These are phyloP conservation scores for Takifugu ocellatus DNA, from an alignment of 2,797 vertebrate species.

Conservation along the genomic window DNA sequence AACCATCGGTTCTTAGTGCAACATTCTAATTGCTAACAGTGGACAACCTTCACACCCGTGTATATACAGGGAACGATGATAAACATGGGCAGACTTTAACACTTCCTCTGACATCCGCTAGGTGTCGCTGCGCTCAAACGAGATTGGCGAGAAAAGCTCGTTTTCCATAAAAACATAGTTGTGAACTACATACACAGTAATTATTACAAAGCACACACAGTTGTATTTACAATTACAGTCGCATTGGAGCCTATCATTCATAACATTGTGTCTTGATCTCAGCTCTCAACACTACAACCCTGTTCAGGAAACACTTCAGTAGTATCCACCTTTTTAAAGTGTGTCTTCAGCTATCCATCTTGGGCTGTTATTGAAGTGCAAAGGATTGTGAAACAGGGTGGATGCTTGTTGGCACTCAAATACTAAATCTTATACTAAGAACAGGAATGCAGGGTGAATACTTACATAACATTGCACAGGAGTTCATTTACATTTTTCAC, in stretches of 20 bases:
- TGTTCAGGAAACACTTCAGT: too few relatives aligned
- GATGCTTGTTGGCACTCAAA: not conserved
- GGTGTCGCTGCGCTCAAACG: slow-evolving; percentile 1
- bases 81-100: not conserved
- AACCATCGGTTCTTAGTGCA: too few relatives aligned
- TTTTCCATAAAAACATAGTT: not conserved
- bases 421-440: not conserved
- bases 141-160: not conserved
- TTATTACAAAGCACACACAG: not conserved
- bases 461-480: too few relatives aligned
- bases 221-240: too few relatives aligned
- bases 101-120: not conserved
- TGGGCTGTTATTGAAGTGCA: not conserved
- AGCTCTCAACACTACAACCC: too few relatives aligned
- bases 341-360: not conserved
- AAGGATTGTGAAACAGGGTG: not conserved
- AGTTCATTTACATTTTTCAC: too few relatives aligned
- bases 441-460: not conserved
- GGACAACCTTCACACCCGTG: not conserved
- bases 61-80: not conserved
- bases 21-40: not conserved
- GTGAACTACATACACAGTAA: not conserved
- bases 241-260: too few relatives aligned
- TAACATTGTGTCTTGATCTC: not conserved
- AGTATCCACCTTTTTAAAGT: not conserved